Conservation (phyloP, 2,113 vertebrate genomes). For the Sardina pilchardus region DNA sequence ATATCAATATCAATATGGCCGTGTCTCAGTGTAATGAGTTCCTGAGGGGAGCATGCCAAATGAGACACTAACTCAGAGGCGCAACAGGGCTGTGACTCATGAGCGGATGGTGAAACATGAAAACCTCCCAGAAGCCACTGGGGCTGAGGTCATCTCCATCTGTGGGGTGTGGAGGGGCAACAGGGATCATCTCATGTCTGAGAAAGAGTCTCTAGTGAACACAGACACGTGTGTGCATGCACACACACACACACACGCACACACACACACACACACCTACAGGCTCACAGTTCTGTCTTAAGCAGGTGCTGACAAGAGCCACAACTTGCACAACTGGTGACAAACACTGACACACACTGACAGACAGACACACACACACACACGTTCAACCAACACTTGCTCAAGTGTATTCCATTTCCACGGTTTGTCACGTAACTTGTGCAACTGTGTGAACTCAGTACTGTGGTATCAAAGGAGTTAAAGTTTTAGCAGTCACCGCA, state of each 20-base stretch:
- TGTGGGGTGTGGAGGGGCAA: not conserved
- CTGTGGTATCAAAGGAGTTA: not conserved
- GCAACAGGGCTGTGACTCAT: not conserved
- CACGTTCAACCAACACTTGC: not conserved
- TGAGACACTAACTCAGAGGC: not conserved
- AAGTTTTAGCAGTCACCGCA: not conserved
- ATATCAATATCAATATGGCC: not conserved
- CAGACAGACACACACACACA: not conserved
- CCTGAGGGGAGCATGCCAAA: not conserved
- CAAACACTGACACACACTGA: not conserved
- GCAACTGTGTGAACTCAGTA: not conserved
- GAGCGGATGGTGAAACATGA: not conserved
- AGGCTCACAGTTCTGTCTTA: not conserved
- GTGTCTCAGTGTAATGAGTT: not conserved
- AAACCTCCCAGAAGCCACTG: not conserved
- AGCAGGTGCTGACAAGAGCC: not conserved
- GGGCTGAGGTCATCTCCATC: constrained; percentile 5
- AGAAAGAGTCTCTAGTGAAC: not conserved
- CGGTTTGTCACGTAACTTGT: not conserved
- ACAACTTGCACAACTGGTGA: not conserved
- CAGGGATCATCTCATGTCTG: not conserved
- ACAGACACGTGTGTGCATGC: not conserved
- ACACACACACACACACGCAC: not conserved
- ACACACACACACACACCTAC: constrained; percentile 1
- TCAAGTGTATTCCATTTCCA: not conserved